Evolutionary conservation across 2,888 invertebrate species (phyloP).

Genomic region (Phanerotoma sp.): DNA sequence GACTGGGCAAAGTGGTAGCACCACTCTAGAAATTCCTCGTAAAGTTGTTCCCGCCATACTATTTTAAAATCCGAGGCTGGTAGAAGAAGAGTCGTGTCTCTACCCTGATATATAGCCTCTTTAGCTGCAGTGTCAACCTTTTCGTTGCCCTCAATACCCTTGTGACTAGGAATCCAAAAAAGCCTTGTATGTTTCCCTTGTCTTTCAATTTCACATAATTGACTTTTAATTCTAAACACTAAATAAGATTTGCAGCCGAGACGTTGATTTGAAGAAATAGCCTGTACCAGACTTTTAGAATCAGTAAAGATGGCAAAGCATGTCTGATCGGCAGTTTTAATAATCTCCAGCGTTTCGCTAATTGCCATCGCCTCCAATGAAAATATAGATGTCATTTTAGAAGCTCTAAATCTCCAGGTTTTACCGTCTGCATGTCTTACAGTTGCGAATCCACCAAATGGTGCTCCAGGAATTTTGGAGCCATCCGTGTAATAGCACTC

Average conservation of each 20-base stretch:
- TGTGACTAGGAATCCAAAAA: too few relatives aligned
- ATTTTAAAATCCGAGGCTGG: too few relatives aligned
- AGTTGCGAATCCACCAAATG: background rate
- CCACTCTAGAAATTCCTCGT: too few relatives aligned
- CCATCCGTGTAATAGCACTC: background rate
- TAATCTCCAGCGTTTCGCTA: background rate
- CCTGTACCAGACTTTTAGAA: background rate
- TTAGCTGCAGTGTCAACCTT: too few relatives aligned
- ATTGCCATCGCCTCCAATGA: background rate
- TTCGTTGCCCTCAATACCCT: too few relatives aligned
- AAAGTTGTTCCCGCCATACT: too few relatives aligned
- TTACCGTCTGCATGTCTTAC: background rate
- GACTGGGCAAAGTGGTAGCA: too few relatives aligned
- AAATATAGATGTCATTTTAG: background rate
- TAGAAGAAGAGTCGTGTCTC: too few relatives aligned
- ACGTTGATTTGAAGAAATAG: background rate
- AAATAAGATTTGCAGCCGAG: background rate
- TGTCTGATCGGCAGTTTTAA: background rate
- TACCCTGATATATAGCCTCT: too few relatives aligned
- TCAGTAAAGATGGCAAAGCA: constrained; percentile 2
- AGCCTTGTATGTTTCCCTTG: too few relatives aligned
- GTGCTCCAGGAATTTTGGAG: background rate
- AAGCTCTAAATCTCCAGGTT: background rate
- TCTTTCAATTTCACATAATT: too few relatives aligned
- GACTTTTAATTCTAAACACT: background rate